Percentiles rank a stretch among this genome's conserved stretches.
phyloP scores from a whole-genome alignment of 2,113 vertebrate genomes.

The Sminthopsis crassicaudata region DNA sequence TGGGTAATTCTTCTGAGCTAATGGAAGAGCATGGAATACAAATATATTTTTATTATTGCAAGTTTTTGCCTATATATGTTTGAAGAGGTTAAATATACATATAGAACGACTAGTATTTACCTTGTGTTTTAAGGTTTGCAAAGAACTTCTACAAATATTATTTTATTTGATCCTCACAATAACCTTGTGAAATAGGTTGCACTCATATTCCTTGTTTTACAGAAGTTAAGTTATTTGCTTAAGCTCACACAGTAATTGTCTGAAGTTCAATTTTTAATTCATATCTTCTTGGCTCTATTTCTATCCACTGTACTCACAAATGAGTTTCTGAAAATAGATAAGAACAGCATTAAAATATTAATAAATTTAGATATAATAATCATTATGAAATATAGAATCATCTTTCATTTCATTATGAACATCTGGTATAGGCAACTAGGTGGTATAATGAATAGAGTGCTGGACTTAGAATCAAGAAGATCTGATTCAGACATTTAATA shows the following conservation, averaged over 20 bases:
- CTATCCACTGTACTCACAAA: neutral
- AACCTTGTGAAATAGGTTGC: slow-evolving; percentile 9
- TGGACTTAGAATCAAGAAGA: neutral
- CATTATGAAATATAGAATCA: neutral
- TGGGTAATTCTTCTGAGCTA: neutral
- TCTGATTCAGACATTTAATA: slow-evolving; percentile 19
- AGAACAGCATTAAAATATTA: neutral
- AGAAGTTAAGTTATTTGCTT: neutral
- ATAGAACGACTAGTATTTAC: neutral
- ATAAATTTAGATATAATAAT: neutral
- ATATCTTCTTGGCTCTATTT: neutral
- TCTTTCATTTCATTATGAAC: neutral
- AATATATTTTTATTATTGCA: slow-evolving; percentile 16
- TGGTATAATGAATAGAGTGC: neutral
- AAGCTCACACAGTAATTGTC: neutral
- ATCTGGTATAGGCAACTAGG: neutral
- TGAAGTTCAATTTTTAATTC: neutral
- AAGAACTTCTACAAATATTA: slow-evolving; percentile 29
- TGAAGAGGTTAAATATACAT: neutral
- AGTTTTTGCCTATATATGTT: neutral
- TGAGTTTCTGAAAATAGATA: neutral
- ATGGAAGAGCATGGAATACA: slow-evolving; percentile 9
- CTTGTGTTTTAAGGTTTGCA: slow-evolving; percentile 31
- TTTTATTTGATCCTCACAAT: slow-evolving; percentile 37
- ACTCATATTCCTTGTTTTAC: neutral